A percentile compares a stretch with the other conserved stretches of the same genome.
Evolutionary conservation across 2,113 vertebrate species (phyloP).

Genomic region (Dendrocopos noguchii): DNA sequence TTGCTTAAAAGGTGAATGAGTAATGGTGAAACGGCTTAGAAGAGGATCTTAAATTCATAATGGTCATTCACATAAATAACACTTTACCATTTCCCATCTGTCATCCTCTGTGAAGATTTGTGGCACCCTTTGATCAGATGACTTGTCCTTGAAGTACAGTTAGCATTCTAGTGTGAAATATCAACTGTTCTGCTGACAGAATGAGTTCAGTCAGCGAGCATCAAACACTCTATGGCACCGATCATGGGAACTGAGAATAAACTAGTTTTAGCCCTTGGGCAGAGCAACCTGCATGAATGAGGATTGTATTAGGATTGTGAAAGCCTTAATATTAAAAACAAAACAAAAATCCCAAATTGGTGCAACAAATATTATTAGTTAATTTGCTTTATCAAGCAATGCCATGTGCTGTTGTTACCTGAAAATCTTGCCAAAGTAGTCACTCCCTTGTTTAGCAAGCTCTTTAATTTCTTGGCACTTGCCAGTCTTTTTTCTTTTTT

Average conservation of each 20-base stretch:
- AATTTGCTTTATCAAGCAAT: conserved; percentile 23
- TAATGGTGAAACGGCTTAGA: conserved; percentile 53
- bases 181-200: conserved; percentile 57
- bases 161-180: conserved; percentile 54
- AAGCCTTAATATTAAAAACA: neutral
- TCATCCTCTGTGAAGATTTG: conserved; percentile 65
- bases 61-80: conserved; percentile 65
- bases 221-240: conserved; percentile 12
- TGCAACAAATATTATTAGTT: neutral
- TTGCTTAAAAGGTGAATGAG: conserved; percentile 49
- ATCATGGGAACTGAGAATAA: neutral
- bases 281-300: conserved; percentile 9
- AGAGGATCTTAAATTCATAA: conserved; percentile 60
- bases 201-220: conserved; percentile 52
- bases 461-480: neutral
- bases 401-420: neutral
- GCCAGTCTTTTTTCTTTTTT: neutral
- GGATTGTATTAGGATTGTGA: neutral
- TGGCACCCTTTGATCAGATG: conserved; percentile 64
- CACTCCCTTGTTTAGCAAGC: neutral
- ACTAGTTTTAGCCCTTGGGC: neutral
- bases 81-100: conserved; percentile 50
- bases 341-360: conserved; percentile 7
- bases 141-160: conserved; percentile 72
- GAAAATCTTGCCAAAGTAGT: neutral